Evolutionary conservation across 2,113 vertebrate species (phyloP), one percentile per base, ranked within the genome.

Genomic region (Oryzias curvinotus): DNA sequence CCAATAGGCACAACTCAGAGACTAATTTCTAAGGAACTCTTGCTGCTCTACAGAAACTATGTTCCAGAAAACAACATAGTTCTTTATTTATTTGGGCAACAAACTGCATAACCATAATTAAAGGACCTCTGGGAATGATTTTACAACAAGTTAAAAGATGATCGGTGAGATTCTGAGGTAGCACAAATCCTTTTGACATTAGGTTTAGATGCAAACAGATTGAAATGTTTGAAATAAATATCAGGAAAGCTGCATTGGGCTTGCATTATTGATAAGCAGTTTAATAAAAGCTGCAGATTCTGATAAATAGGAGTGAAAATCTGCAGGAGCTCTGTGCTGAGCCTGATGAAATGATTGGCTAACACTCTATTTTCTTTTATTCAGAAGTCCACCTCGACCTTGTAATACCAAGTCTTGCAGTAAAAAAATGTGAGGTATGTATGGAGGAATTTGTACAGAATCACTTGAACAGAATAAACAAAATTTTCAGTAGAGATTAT

Each of bases 181-280:
- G 57, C 61, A 65, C 62, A 70, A 80, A 85, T 71, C 78, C 56
- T 13, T 68, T 68, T 68, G 79, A 75, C 77, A 81, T 85, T 77
- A 77, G 63, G 23, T 78, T 75, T 64, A 55, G 28, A 75, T 60
- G 62, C 66, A 69, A 73, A 67, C 50, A 45, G 55, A 49, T 52
- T 53, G 48, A 52, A 47, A 48, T 67, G 52, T 57, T 64, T 64
- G 49, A 80, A 56, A 69, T 47, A 4, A 83, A 75, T 77, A 57
- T 71, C 75, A 77, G 46, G 41, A 68, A 83, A 78, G 79, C 60
- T 51, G 72, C 54, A 50, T 63, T 64, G 47, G 65, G 56, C 54
- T 62, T 86, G 81, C 54, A 61, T 75, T 73, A 75, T 23, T 62
- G 82, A 82, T 83, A 77, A 84, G 76, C 67, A 75, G 59, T 64